These are phyloP conservation scores for Allolobophora icterica DNA, from an alignment of 2,888 invertebrate species.

Conservation along the genomic window DNA sequence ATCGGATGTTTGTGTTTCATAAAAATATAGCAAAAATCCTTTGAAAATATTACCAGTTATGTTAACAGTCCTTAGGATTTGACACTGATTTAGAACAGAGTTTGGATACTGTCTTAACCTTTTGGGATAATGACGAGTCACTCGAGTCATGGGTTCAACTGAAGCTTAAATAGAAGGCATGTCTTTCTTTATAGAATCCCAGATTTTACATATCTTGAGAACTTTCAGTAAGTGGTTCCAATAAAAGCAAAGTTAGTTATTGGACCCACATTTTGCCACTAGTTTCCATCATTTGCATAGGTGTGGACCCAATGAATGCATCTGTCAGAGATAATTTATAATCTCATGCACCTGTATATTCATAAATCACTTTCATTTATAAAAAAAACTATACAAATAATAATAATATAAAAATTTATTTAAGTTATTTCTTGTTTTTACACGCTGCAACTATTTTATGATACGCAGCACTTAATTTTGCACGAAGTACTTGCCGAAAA, in stretches of 20 bases:
- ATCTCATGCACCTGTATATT: not conserved
- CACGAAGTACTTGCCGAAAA: not conserved
- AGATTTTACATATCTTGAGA: too few species aligned
- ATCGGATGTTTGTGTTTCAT: not conserved
- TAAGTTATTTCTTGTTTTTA: not conserved
- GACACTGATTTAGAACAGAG: not conserved
- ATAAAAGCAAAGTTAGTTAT: too few species aligned
- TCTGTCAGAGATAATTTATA: not conserved
- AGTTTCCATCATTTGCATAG: too few species aligned
- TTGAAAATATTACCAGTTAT: not conserved
- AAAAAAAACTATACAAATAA: not conserved
- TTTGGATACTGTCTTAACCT: not conserved
- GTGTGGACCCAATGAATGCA: too few species aligned
- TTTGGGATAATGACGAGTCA: not conserved
- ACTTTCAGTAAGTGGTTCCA: too few species aligned
- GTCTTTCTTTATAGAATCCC: too few species aligned
- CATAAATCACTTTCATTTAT: not conserved
- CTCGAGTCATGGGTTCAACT: not conserved
- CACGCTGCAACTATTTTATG: not conserved
- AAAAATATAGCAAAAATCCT: not conserved
- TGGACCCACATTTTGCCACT: too few species aligned
- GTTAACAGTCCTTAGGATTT: not conserved
- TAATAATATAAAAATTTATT: not conserved
- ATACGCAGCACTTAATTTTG: not conserved
- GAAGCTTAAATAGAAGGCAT: not conserved